phyloP scores from a whole-genome alignment of 2,113 vertebrate genomes.

The Tauraco erythrolophus region DNA sequence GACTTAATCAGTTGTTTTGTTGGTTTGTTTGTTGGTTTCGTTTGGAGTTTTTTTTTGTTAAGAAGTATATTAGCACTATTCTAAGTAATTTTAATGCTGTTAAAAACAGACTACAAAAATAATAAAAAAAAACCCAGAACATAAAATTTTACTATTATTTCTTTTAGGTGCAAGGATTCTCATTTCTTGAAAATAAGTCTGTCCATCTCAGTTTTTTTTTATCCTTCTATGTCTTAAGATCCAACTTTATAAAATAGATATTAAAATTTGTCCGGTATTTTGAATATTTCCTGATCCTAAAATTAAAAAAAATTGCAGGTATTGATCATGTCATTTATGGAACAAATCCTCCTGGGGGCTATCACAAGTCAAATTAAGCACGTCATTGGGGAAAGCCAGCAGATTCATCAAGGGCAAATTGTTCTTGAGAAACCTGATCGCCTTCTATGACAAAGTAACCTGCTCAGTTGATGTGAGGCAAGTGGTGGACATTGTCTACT shows the following conservation, averaged over 20 bases:
- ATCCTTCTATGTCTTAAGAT: background rate
- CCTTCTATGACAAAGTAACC: too few relatives aligned
- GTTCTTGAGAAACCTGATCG: too few relatives aligned
- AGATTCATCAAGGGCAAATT: too few relatives aligned
- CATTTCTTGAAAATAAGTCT: background rate
- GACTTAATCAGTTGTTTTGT: background rate
- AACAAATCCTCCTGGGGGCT: background rate
- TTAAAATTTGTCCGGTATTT: background rate
- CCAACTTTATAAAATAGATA: background rate
- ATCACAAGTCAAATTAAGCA: too few relatives aligned
- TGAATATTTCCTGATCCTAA: background rate
- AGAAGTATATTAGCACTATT: background rate
- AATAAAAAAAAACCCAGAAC: background rate
- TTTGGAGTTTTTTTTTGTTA: background rate
- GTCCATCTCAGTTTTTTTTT: background rate
- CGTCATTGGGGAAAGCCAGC: background rate
- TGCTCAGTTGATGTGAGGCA: too few relatives aligned
- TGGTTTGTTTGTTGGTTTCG: background rate
- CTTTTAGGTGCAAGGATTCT: background rate
- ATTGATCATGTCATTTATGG: background rate
- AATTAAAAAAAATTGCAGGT: background rate
- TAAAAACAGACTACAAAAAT: background rate
- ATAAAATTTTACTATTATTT: background rate
- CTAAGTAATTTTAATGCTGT: background rate
- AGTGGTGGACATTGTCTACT: too few relatives aligned